phyloP scores from a whole-genome alignment of 2,797 vertebrate species.

The Callimico goeldii region DNA sequence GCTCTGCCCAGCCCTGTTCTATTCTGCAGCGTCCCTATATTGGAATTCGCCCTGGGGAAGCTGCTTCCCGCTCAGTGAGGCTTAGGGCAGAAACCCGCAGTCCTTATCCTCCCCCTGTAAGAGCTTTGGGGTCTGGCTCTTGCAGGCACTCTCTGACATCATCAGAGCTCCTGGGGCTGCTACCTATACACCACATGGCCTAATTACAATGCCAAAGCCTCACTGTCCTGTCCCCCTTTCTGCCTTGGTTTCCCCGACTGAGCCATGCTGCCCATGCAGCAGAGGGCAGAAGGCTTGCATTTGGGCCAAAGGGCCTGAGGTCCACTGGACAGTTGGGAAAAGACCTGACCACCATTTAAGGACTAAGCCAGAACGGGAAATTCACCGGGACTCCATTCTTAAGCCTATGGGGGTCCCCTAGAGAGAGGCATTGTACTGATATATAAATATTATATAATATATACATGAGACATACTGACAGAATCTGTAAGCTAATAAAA shows the following conservation, averaged over 20 bases:
- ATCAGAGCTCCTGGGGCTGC: not conserved
- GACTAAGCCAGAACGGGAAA: not conserved
- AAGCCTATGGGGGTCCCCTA: not conserved
- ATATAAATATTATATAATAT: slow-evolving; percentile 85
- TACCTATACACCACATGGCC: not conserved
- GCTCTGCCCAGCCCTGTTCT: not conserved
- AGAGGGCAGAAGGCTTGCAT: not conserved
- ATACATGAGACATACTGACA: slow-evolving; percentile 87
- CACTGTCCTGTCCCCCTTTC: not conserved
- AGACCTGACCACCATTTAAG: not conserved
- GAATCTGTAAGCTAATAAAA: slow-evolving; percentile 93
- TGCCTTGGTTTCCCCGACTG: slow-evolving; percentile 28
- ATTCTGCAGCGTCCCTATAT: not conserved
- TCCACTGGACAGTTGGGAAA: not conserved
- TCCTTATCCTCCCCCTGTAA: not conserved
- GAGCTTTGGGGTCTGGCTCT: not conserved
- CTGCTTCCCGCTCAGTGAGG: not conserved
- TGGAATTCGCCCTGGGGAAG: not conserved
- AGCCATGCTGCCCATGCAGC: not conserved
- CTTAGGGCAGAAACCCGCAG: not conserved
- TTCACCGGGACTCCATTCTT: not conserved
- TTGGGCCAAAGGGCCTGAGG: slow-evolving; percentile 32
- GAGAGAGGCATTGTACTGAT: slow-evolving; percentile 80
- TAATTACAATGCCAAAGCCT: slow-evolving; percentile 50
- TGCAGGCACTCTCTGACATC: not conserved